phyloP scores from a whole-genome alignment of 30 jellyfish, hydroid and myxozoan species.

The Aurelia coerulea region DNA sequence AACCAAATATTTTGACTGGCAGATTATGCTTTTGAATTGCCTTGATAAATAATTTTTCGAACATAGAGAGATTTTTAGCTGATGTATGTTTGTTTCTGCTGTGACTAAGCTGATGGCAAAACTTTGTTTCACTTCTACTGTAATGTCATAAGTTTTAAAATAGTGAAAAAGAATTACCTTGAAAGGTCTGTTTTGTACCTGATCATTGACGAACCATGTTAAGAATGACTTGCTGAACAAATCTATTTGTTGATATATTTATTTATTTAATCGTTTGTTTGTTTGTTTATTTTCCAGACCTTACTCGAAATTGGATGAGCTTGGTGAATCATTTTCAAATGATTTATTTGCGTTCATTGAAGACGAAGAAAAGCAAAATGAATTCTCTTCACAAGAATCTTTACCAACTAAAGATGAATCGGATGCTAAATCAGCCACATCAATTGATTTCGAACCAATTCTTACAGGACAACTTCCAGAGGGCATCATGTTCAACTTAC shows the following conservation, averaged over 20 bases:
- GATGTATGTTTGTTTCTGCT: no score
- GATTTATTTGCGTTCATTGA: slow-evolving; percentile 59
- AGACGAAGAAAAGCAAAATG: slow-evolving; percentile 33
- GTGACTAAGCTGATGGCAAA: no score
- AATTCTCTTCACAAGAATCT: slow-evolving; percentile 10
- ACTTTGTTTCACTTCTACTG: no score
- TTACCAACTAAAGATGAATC: not conserved
- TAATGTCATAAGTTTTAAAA: no score
- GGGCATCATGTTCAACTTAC: not conserved
- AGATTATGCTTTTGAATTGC: no score
- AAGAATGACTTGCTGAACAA: not conserved
- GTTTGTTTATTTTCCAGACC: slow-evolving; percentile 20
- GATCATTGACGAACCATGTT: not conserved
- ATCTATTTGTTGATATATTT: not conserved
- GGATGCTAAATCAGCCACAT: not conserved
- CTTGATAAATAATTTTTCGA: no score
- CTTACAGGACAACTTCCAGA: no score
- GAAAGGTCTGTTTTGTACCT: no score
- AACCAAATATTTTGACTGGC: no score
- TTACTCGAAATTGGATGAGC: slow-evolving; percentile 49
- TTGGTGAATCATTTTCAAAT: slow-evolving; percentile 38
- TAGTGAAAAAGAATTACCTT: no score
- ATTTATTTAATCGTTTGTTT: not conserved
- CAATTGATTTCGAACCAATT: not conserved
- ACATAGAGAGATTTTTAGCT: no score